phyloP scores from a whole-genome alignment of 2,113 vertebrate genomes.

The Solea solea region DNA sequence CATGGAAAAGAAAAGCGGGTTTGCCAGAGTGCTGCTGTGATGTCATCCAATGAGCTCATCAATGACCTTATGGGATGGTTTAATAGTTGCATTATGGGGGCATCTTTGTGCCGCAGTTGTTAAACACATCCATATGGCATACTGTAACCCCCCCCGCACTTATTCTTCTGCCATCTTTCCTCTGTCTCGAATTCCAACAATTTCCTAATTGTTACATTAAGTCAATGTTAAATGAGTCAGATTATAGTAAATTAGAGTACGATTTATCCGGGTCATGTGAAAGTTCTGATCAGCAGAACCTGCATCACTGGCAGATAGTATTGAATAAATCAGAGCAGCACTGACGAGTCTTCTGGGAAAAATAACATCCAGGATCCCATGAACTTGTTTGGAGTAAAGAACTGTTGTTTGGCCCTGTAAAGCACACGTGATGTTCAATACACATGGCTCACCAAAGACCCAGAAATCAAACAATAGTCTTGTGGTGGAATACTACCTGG shows the following conservation, averaged over 20 bases:
- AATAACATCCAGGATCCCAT: no score
- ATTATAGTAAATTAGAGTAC: neutral
- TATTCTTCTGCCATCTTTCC: neutral
- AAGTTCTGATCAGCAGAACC: neutral
- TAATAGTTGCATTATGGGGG: neutral
- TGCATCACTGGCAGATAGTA: no score
- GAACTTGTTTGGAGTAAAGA: neutral
- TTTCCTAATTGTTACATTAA: neutral
- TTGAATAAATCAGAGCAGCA: no score
- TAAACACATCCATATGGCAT: neutral
- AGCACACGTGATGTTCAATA: neutral
- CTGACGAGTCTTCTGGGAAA: no score
- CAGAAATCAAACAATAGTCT: neutral
- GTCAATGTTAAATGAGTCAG: neutral
- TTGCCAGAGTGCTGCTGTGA: constrained; percentile 34
- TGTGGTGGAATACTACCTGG: neutral
- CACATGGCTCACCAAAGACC: neutral
- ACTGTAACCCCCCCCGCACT: neutral
- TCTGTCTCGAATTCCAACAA: neutral
- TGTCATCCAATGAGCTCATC: constrained; percentile 47
- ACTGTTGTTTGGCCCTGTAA: neutral
- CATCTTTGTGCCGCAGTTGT: neutral
- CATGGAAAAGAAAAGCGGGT: constrained; percentile 11
- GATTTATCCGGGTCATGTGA: neutral
- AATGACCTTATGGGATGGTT: constrained; percentile 14